Base-by-base conservation (phyloP, 1,140 invertebrate species). In the Solenopsis invicta region DNA sequence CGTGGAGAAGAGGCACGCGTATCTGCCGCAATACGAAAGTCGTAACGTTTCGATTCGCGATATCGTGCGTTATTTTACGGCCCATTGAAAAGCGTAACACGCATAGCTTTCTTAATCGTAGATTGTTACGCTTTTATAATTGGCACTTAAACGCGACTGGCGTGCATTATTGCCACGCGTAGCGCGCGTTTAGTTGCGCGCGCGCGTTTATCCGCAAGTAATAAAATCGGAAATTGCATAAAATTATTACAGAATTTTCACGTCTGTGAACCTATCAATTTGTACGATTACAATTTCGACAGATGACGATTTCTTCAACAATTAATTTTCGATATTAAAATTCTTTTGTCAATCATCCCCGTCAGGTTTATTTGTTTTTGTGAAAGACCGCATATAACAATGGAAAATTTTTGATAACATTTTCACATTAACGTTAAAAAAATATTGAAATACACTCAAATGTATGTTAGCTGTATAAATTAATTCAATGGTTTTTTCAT, bases 101-200 rank as follows among this genome's bases (percentile, higher is more conserved):
- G 80, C 89, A 81, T 90, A 81, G n/a, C 78, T 24, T 75, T 85
- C 88, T 87, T 90, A 90, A 90, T 90, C 82, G 78, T 75, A 75
- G 74, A 80, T 59, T 89, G 86, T 90, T 90, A 90, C 86, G 86
- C 88, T 90, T 77, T 88, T 88, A 85, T 90, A 90, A 90, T 90
- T 88, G 88, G 89, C 86, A 90, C 74, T 88, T 87, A 81, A 84
- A 75, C 75, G 88, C 74, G 72, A 21, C 74, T 75, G 37, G 85
- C 89, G 84, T 89, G 88, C 78, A 77, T 84, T 77, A 78, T 34
- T 56, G 75, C 48, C 64, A 72, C 72, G 71, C 21, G 86, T n/a
- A 56, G 59, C 54, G 37, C 54, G 45, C 59, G 85, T 66, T 34
- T 45, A 48, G 61, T 52, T 16, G 21, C 56, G 18, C 54, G 18